Conservation (phyloP, 2,113 vertebrate species). For the Vulpes ferrilata region DNA sequence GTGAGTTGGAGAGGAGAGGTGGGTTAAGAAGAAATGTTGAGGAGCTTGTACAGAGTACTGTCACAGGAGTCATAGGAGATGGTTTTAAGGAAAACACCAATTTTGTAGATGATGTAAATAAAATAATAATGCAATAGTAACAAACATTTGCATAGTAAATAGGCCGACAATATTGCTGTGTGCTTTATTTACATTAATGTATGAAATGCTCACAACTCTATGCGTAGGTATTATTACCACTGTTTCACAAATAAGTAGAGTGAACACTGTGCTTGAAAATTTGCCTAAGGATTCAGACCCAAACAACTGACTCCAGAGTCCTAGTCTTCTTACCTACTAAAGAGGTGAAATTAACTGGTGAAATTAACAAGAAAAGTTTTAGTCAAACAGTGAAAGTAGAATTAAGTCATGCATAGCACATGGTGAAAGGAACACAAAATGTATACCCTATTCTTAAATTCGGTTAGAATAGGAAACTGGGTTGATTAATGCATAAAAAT, state of each 20-base stretch:
- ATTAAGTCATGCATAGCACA: background rate
- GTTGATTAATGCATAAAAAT: background rate
- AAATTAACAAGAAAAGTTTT: constrained; percentile 26
- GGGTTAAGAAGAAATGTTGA: background rate
- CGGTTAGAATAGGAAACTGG: background rate
- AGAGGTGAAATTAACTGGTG: background rate
- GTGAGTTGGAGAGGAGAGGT: background rate
- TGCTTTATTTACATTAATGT: constrained; percentile 7
- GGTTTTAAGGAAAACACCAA: background rate
- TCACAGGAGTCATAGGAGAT: background rate
- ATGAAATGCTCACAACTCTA: background rate
- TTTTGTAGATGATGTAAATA: background rate
- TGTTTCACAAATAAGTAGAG: background rate
- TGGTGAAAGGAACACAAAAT: background rate
- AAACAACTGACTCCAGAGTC: background rate
- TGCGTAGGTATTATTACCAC: background rate
- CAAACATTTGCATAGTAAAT: background rate
- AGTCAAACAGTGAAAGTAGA: background rate
- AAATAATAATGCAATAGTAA: background rate
- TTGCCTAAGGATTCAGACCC: background rate
- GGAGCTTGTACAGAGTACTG: background rate
- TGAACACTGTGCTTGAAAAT: background rate
- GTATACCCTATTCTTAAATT: background rate
- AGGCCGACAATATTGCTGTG: background rate
- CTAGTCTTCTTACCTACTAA: background rate